Percentiles rank a stretch among this genome's conserved stretches.
These are phyloP conservation scores for Chymomyza caudatula DNA, from an alignment of 2,888 invertebrate species.

Conservation along the genomic window DNA sequence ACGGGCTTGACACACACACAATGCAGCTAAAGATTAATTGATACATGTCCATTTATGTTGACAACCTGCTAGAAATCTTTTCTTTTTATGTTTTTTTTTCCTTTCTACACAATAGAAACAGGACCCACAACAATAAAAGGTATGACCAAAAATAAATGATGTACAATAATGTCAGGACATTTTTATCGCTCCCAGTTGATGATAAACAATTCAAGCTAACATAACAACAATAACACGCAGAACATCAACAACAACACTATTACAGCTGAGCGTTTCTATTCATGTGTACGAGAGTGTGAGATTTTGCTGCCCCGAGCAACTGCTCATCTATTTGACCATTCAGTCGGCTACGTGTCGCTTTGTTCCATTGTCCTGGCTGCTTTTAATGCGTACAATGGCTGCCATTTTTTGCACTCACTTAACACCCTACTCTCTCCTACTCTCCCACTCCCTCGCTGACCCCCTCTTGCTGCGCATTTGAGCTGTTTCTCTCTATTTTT, in stretches of 20 bases:
- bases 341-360: constrained; percentile 38
- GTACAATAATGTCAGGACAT: constrained; percentile 65
- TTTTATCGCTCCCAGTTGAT: constrained; percentile 69
- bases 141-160: constrained; percentile 65
- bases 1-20: neutral
- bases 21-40: constrained; percentile 61
- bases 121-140: constrained; percentile 31
- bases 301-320: constrained; percentile 53
- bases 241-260: constrained; percentile 20
- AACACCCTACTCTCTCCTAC: neutral
- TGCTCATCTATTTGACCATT: constrained; percentile 66
- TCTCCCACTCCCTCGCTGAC: neutral
- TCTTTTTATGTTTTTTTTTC: neutral
- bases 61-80: constrained; percentile 65
- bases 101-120: constrained; percentile 27
- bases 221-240: constrained; percentile 23
- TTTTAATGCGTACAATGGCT: neutral
- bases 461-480: constrained; percentile 36
- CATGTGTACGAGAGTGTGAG: neutral
- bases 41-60: constrained; percentile 73
- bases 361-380: neutral
- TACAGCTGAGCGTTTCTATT: neutral
- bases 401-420: neutral
- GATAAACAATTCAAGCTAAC: constrained; percentile 63
- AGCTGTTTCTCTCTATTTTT: constrained; percentile 41